Conservation (phyloP, 1,140 invertebrate genomes). For the Microvelia longipes region DNA sequence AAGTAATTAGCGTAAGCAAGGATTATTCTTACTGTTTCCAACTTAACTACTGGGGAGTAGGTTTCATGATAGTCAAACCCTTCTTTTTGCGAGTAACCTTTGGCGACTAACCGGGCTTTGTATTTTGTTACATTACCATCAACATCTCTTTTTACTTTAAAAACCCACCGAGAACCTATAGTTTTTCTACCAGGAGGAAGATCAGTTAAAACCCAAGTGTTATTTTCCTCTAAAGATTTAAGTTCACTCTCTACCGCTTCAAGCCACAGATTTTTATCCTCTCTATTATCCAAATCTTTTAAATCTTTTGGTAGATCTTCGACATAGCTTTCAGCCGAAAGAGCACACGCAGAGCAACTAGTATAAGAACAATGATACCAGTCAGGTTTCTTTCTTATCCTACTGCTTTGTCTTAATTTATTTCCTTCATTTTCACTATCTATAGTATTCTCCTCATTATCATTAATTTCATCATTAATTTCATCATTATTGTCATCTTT, state of each 20-base stretch:
- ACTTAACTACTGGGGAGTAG: neutral
- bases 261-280: neutral
- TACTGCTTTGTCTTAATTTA: too few species aligned
- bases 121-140: neutral
- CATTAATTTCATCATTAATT: too few species aligned
- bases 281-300: neutral
- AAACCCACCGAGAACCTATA: neutral
- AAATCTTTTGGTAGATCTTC: too few species aligned
- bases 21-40: neutral
- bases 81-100: neutral
- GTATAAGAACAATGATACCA: too few species aligned
- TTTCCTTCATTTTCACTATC: too few species aligned
- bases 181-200: neutral
- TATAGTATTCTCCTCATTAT: too few species aligned
- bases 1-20: neutral
- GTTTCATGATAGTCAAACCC: neutral
- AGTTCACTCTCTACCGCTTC: neutral
- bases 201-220: neutral
- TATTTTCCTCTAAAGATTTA: neutral
- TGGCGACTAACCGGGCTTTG: neutral
- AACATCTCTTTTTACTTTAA: neutral
- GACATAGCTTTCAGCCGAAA: too few species aligned
- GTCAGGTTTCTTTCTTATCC: too few species aligned
- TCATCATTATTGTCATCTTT: too few species aligned
- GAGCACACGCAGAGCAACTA: too few species aligned